A percentile compares a stretch with the other conserved stretches of the same genome.
These are phyloP conservation scores for Trissoscelio sp. DNA, from an alignment of 2,888 invertebrate genomes.

Conservation along the genomic window DNA sequence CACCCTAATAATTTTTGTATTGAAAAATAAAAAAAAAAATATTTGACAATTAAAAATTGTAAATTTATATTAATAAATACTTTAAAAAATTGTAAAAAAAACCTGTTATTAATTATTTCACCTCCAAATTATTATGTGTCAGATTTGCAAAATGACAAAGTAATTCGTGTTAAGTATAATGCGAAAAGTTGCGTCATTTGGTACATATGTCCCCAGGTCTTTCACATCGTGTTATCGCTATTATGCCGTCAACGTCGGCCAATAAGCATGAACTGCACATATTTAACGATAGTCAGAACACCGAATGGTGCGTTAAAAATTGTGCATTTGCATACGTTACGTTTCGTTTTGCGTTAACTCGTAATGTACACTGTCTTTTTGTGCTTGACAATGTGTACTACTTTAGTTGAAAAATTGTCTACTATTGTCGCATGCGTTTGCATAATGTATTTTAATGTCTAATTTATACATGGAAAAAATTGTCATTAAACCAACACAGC, in stretches of 20 bases:
- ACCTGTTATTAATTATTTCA: no score
- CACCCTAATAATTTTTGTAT: no score
- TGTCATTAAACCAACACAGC: no score
- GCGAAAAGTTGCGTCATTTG: slow-evolving; percentile 16
- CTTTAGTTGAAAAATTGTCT: slow-evolving; percentile 6
- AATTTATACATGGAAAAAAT: neutral
- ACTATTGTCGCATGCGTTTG: neutral
- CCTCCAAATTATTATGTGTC: no score
- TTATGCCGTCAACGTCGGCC: slow-evolving; percentile 33
- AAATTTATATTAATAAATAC: no score
- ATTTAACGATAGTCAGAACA: slow-evolving; percentile 37
- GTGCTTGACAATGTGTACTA: slow-evolving; percentile 7
- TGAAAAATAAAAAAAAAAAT: no score
- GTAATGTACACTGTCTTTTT: slow-evolving; percentile 18
- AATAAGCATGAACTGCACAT: slow-evolving; percentile 31
- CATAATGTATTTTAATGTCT: neutral
- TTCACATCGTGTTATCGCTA: slow-evolving; percentile 36
- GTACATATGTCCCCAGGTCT: slow-evolving; percentile 38
- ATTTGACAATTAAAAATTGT: no score
- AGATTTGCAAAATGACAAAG: slow-evolving; percentile 2
- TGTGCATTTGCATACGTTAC: slow-evolving; percentile 15
- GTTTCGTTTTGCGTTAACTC: slow-evolving; percentile 5
- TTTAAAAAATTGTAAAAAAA: no score
- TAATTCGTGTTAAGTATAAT: slow-evolving; percentile 24
- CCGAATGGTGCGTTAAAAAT: slow-evolving; percentile 20